Evolutionary conservation across 2,113 vertebrate genomes (phyloP).

Genomic region (Maccullochella peelii): DNA sequence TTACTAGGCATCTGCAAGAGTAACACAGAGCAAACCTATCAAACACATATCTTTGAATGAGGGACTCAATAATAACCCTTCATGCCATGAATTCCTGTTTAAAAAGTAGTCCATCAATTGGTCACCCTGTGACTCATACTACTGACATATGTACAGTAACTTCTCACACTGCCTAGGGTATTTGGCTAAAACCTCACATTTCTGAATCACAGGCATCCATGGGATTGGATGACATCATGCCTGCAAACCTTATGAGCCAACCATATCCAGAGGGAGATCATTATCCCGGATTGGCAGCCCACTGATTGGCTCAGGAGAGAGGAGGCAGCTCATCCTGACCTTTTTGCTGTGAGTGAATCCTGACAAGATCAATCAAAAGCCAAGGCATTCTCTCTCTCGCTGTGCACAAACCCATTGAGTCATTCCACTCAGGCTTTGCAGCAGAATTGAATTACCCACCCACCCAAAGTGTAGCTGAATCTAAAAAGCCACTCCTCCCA

Average conservation of each 20-base stretch:
- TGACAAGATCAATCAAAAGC: conserved; percentile 77
- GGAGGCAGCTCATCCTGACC: conserved; percentile 69
- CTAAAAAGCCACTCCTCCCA: conserved; percentile 57
- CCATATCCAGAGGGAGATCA: conserved; percentile 66
- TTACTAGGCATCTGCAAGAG: not conserved
- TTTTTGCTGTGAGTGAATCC: conserved; percentile 72
- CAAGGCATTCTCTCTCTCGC: conserved; percentile 41
- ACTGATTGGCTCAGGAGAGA: conserved; percentile 71
- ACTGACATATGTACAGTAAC: conserved; percentile 60
- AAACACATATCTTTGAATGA: not conserved
- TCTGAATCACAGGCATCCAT: conserved; percentile 56
- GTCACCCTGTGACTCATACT: conserved; percentile 39
- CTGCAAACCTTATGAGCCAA: conserved; percentile 65
- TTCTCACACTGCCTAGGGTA: conserved; percentile 35
- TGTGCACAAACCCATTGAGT: conserved; percentile 65
- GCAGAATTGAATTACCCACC: conserved; percentile 71
- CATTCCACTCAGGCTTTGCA: conserved; percentile 67
- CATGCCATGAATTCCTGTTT: conserved; percentile 6
- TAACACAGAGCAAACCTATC: not conserved
- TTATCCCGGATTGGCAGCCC: conserved; percentile 70
- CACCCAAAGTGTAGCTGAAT: conserved; percentile 61
- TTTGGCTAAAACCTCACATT: conserved; percentile 45
- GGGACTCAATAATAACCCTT: not conserved
- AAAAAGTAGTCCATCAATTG: conserved; percentile 16
- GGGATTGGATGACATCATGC: conserved; percentile 67